Conservation (phyloP, 2,888 invertebrate genomes). For the Alloplasta piceator region DNA sequence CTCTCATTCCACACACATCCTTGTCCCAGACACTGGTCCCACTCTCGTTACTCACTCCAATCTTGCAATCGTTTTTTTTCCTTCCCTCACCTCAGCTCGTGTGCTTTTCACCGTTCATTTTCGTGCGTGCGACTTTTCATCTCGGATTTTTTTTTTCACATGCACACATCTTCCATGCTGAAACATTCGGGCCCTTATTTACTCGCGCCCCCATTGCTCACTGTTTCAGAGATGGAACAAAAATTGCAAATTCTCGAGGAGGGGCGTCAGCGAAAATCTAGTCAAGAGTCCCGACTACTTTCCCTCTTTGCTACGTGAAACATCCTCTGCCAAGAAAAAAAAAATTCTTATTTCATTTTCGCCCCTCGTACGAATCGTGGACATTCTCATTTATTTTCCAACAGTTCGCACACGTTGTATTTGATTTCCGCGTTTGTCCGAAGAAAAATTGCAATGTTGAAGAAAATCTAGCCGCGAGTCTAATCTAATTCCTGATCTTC, state of each 20-base stretch:
- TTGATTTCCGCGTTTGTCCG: slow-evolving; percentile 40
- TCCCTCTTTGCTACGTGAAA: neutral
- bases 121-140: slow-evolving; percentile 53
- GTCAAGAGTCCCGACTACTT: slow-evolving; percentile 10
- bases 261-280: slow-evolving; percentile 13
- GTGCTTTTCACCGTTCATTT: slow-evolving; percentile 51
- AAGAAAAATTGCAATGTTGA: neutral
- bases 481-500: too few species aligned
- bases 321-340: slow-evolving; percentile 40
- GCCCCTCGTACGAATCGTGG: slow-evolving; percentile 2
- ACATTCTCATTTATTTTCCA: slow-evolving; percentile 38
- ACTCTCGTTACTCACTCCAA: slow-evolving; percentile 2
- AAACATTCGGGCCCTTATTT: slow-evolving; percentile 39
- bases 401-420: slow-evolving; percentile 2
- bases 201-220: slow-evolving; percentile 33
- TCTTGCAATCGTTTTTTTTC: slow-evolving; percentile 8
- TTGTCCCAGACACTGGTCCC: slow-evolving; percentile 15
- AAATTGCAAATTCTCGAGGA: slow-evolving; percentile 35
- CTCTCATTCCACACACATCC: slow-evolving; percentile 42
- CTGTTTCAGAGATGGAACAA: slow-evolving; percentile 16
- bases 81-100: slow-evolving; percentile 22
- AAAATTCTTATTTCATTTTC: slow-evolving; percentile 47
- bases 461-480: too few species aligned
- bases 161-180: slow-evolving; percentile 7
- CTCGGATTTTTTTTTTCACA: slow-evolving; percentile 40